A percentile compares a stretch with the other conserved stretches of the same genome.
phyloP scores from a whole-genome alignment of 92 coral and sea anemone species.

The Pocillopora grandis region DNA sequence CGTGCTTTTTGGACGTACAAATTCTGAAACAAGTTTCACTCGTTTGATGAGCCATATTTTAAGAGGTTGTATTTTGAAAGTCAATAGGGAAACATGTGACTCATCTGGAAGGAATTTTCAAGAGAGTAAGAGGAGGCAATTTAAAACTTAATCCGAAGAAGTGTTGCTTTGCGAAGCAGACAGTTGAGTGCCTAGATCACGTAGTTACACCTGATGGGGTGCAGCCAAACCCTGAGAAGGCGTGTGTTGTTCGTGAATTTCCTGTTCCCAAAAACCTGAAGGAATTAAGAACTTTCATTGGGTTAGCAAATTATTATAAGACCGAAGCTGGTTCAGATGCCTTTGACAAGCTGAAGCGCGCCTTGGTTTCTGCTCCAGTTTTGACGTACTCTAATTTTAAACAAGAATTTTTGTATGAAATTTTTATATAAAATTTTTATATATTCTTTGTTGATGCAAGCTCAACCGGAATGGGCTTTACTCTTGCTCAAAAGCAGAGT shows the following conservation, averaged over 20 bases:
- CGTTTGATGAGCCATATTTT: too few species aligned
- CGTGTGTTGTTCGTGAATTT: conserved; percentile 17
- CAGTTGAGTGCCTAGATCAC: too few species aligned
- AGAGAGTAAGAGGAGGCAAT: conserved; percentile 15
- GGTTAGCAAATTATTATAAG: conserved; percentile 28
- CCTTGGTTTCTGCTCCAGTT: conserved; percentile 14
- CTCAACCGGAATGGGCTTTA: too few species aligned
- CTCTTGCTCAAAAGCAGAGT: background rate
- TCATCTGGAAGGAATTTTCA: conserved; percentile 25
- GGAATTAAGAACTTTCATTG: background rate
- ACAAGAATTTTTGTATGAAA: background rate
- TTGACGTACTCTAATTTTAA: conserved; percentile 28
- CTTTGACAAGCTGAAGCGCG: conserved; percentile 28
- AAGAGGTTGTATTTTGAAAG: background rate
- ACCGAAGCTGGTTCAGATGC: conserved; percentile 13
- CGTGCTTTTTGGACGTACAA: too few species aligned
- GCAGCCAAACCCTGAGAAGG: conserved; percentile 26
- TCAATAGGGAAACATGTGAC: conserved; percentile 12
- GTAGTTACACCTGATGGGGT: conserved; percentile 9
- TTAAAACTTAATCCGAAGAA: background rate
- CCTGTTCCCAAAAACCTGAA: conserved; percentile 24
- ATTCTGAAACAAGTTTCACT: too few species aligned
- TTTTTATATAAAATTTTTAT: too few species aligned
- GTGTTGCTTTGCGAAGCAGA: background rate
- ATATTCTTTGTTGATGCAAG: too few species aligned